These are phyloP conservation scores for Caenorhabditis sp. DNA, from an alignment of 2,888 invertebrate species.

Conservation along the genomic window DNA sequence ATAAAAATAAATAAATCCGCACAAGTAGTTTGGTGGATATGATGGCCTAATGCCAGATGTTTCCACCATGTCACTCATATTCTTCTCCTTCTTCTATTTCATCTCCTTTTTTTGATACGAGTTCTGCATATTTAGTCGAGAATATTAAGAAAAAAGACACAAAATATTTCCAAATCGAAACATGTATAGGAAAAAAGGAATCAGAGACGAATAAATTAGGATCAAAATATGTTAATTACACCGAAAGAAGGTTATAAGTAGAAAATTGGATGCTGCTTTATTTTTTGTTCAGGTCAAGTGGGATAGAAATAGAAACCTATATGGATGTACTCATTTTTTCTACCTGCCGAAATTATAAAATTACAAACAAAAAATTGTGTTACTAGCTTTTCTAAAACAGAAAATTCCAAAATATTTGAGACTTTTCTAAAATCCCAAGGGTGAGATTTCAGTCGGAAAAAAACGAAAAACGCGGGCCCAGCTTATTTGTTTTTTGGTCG, in stretches of 20 bases:
- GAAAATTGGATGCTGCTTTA: no score
- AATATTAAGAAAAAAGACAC: background rate
- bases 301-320: background rate
- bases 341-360: no score
- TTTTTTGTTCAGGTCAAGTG: background rate
- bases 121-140: conserved; percentile 6
- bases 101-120: conserved; percentile 6
- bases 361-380: no score
- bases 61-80: background rate
- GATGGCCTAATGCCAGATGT: background rate
- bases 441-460: no score
- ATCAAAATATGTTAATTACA: background rate
- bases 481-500: no score
- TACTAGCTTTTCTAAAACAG: no score
- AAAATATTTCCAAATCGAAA: background rate
- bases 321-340: background rate
- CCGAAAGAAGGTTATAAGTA: background rate
- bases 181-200: background rate
- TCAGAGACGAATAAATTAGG: background rate
- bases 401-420: no score
- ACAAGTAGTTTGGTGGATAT: background rate
- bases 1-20: background rate
- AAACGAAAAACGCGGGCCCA: no score
- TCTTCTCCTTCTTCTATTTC: no score
- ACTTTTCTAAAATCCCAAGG: no score